Percentiles rank a stretch among this genome's conserved stretches.
phyloP scores from a whole-genome alignment of 2,113 vertebrate genomes.

The Apodemus speciosus region DNA sequence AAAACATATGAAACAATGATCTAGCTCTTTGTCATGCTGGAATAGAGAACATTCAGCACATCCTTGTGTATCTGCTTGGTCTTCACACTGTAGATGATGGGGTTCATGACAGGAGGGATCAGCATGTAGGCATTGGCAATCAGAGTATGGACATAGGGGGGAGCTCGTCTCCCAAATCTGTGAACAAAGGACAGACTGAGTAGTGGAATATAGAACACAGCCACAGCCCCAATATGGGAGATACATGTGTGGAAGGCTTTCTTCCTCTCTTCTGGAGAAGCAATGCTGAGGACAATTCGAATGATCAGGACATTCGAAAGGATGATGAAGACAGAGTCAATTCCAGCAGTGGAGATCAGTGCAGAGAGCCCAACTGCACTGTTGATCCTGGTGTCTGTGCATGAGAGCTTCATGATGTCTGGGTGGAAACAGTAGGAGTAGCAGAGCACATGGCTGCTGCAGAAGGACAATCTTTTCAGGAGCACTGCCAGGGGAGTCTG shows the following conservation, averaged over 20 bases:
- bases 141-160: constrained; percentile 61
- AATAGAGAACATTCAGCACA: constrained; percentile 58
- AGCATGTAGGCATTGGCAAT: constrained; percentile 71
- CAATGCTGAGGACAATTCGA: constrained; percentile 67
- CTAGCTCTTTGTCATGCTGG: not conserved
- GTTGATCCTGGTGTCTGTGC: constrained; percentile 73
- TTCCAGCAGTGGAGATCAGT: constrained; percentile 67
- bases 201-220: constrained; percentile 64
- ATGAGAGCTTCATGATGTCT: constrained; percentile 70
- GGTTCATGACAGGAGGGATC: constrained; percentile 71
- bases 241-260: constrained; percentile 73
- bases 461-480: constrained; percentile 67
- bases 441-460: constrained; percentile 1
- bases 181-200: constrained; percentile 73
- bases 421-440: constrained; percentile 75
- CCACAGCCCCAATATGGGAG: constrained; percentile 68
- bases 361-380: constrained; percentile 64
- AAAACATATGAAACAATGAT: not conserved
- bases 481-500: constrained; percentile 52
- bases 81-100: constrained; percentile 74
- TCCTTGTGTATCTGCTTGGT: constrained; percentile 61
- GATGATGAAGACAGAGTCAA: constrained; percentile 65
- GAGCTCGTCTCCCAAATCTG: constrained; percentile 64
- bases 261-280: constrained; percentile 64
- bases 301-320: constrained; percentile 74